phyloP scores from a whole-genome alignment of 2,113 vertebrate genomes.

The Prunella himalayana region DNA sequence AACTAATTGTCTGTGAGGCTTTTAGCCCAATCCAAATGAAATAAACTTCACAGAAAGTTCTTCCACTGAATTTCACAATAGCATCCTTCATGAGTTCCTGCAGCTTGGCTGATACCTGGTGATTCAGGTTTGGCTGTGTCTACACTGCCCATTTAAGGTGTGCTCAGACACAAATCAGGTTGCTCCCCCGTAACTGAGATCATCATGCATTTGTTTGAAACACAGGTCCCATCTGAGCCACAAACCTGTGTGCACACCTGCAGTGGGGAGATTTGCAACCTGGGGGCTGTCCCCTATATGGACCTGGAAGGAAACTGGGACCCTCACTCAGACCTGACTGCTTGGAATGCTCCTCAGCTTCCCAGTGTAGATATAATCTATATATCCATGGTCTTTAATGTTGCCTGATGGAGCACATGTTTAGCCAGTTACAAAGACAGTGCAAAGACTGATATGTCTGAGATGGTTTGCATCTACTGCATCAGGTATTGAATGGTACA shows the following conservation, averaged over 20 bases:
- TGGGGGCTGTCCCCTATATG: accelerated
- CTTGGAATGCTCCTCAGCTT: neutral
- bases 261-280: neutral
- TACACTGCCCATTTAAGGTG: neutral
- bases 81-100: neutral
- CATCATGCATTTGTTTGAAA: neutral
- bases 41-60: neutral
- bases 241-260: neutral
- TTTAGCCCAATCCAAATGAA: neutral
- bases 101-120: neutral
- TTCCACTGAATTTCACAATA: neutral
- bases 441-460: neutral
- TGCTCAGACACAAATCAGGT: neutral
- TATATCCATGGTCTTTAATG: neutral
- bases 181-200: neutral
- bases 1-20: neutral
- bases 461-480: neutral
- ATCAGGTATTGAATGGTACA: neutral
- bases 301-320: neutral
- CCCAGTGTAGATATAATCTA: neutral
- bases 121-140: neutral
- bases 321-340: neutral
- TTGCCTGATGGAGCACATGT: too few relatives aligned
- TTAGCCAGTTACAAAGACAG: neutral
- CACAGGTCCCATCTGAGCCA: neutral